phyloP scores from a whole-genome alignment of 2,113 vertebrate species.

The Indicator maculatus region DNA sequence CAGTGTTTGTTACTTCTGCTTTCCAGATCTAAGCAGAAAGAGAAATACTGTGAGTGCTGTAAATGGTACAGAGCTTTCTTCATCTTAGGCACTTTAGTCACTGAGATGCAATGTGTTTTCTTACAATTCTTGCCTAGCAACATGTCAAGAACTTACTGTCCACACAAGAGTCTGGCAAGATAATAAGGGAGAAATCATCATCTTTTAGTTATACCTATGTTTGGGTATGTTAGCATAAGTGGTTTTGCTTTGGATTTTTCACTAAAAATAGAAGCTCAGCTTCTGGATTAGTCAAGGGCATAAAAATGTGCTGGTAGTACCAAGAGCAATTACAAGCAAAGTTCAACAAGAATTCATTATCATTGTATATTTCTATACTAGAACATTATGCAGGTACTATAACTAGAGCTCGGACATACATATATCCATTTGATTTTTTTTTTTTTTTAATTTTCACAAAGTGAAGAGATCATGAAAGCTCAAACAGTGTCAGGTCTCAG shows the following conservation, averaged over 20 bases:
- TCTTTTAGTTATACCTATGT: constrained; percentile 33
- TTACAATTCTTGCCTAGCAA: constrained; percentile 57
- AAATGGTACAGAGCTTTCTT: background rate
- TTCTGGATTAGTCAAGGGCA: constrained; percentile 10
- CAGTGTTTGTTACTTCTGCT: background rate
- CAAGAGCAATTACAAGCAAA: background rate
- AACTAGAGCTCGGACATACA: background rate
- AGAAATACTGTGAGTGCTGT: background rate
- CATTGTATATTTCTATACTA: background rate
- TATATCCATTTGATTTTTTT: background rate
- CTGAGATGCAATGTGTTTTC: background rate
- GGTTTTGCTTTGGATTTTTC: constrained; percentile 12
- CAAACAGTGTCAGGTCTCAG: background rate
- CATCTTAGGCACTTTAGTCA: constrained; percentile 18
- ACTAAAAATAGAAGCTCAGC: constrained; percentile 41
- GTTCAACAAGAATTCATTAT: background rate
- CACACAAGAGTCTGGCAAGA: background rate
- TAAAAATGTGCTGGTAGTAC: constrained; percentile 26
- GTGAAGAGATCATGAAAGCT: background rate
- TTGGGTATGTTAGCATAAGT: constrained; percentile 29
- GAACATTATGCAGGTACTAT: background rate
- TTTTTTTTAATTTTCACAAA: background rate
- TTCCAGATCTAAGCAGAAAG: background rate
- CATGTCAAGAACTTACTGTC: constrained; percentile 28
- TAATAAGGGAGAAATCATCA: background rate